phyloP scores from a whole-genome alignment of 1,140 invertebrate species.

The Tetramorium simillimum region DNA sequence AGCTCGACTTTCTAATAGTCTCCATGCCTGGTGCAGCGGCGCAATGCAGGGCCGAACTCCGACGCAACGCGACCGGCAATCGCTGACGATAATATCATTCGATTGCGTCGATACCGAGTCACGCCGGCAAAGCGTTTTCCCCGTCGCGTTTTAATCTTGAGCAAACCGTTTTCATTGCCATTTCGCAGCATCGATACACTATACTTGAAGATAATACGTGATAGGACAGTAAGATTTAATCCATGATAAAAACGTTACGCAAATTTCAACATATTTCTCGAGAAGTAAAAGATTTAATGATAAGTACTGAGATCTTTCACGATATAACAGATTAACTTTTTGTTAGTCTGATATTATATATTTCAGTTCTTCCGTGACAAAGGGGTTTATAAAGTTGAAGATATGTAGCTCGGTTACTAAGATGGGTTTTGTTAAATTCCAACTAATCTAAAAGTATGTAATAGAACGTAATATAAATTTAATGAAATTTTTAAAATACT shows the following conservation, averaged over 20 bases:
- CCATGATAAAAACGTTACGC: neutral
- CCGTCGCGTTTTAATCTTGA: neutral
- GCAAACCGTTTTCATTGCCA: neutral
- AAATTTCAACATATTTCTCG: neutral
- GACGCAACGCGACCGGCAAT: neutral
- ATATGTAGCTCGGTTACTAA: neutral
- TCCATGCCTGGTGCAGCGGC: neutral
- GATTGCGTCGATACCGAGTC: slow-evolving; percentile 20
- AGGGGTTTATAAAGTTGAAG: neutral
- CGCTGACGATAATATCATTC: slow-evolving; percentile 16
- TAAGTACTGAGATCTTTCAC: neutral
- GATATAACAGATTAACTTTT: neutral
- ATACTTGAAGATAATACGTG: neutral
- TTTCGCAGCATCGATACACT: neutral
- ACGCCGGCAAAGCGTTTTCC: neutral
- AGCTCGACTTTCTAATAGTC: slow-evolving; percentile 67
- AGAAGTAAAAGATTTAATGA: neutral
- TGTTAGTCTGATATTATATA: neutral
- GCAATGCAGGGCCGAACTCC: slow-evolving; percentile 36
- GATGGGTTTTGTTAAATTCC: neutral
- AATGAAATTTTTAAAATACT: neutral
- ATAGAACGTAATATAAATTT: neutral
- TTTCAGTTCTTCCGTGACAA: neutral
- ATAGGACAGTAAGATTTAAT: neutral
- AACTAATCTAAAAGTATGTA: neutral